phyloP scores from a whole-genome alignment of 2,113 vertebrate genomes.

The Pachypanchax playfairii region DNA sequence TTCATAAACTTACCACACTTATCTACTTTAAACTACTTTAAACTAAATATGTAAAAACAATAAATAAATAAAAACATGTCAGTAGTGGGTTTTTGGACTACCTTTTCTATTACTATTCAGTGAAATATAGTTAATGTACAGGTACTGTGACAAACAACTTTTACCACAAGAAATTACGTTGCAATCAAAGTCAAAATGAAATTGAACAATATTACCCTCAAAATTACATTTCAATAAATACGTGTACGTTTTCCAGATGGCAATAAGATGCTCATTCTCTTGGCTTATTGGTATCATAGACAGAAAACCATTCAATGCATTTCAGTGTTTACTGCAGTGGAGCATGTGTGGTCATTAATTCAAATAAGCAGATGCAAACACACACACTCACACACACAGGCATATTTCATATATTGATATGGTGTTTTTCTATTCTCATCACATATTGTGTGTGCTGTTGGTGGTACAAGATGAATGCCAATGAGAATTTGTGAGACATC shows the following conservation, averaged over 20 bases:
- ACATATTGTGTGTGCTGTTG: constrained; percentile 82
- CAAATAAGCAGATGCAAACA: constrained; percentile 47
- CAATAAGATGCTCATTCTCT: constrained; percentile 15
- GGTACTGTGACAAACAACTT: too few species aligned
- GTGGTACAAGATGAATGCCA: constrained; percentile 67
- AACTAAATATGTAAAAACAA: too few species aligned
- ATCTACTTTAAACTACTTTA: too few species aligned
- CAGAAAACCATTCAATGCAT: constrained; percentile 31
- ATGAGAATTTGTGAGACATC: constrained; percentile 61
- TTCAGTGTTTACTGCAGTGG: constrained; percentile 38
- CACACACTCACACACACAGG: constrained; percentile 7
- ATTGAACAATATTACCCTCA: not conserved
- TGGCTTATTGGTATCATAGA: not conserved
- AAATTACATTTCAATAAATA: not conserved
- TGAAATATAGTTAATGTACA: too few species aligned
- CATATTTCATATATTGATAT: constrained; percentile 70
- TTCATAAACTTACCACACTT: too few species aligned
- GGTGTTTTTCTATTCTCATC: constrained; percentile 67
- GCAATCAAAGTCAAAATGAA: too few species aligned
- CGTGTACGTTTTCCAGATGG: not conserved
- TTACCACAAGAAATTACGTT: too few species aligned
- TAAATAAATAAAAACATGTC: too few species aligned
- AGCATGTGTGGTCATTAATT: constrained; percentile 42
- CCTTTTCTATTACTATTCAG: too few species aligned
- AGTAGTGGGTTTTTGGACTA: too few species aligned